Evolutionary conservation across 2,113 vertebrate species (phyloP).

Genomic region (Centropus bengalensis): DNA sequence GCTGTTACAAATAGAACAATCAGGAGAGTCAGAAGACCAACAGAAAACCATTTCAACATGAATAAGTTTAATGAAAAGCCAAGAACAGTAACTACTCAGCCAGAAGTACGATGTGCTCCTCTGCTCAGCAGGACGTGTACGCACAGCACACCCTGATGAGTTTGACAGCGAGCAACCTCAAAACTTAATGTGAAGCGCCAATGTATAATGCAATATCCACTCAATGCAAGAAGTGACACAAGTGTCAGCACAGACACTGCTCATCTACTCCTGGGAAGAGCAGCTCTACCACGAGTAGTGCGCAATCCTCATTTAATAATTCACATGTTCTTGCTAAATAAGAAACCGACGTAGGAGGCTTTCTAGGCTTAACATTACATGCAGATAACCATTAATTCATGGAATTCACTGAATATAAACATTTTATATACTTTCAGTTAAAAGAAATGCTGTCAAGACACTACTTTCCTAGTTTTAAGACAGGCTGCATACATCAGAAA

Average conservation of each 20-base stretch:
- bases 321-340: background rate
- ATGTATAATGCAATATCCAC: background rate
- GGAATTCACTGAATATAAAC: background rate
- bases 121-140: background rate
- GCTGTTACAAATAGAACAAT: background rate
- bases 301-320: slow-evolving; percentile 21
- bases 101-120: background rate
- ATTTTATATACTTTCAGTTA: background rate
- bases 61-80: background rate
- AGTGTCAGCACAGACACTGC: background rate
- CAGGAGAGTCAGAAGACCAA: background rate
- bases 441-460: background rate
- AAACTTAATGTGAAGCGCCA: background rate
- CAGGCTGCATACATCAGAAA: background rate
- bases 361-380: background rate
- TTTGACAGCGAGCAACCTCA: background rate
- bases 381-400: background rate
- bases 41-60: background rate
- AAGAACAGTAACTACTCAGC: background rate
- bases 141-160: background rate
- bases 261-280: background rate
- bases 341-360: background rate
- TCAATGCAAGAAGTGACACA: background rate
- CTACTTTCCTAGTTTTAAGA: background rate
- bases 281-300: background rate